phyloP scores from a whole-genome alignment of 2,797 vertebrate genomes.

The Syngnathus rostellatus region DNA sequence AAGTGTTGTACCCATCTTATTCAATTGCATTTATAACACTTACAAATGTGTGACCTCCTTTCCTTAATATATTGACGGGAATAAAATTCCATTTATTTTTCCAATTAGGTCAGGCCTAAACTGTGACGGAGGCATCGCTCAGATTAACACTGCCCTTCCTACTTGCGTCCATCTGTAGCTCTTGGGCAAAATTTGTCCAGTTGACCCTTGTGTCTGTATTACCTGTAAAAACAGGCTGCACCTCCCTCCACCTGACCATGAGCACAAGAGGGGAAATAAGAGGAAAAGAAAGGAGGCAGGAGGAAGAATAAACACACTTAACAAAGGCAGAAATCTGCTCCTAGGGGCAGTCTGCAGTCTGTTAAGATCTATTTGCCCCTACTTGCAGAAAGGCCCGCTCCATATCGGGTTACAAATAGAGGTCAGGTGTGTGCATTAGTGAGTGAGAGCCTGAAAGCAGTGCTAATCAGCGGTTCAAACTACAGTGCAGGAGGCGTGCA shows the following conservation, averaged over 20 bases:
- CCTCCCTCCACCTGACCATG: constrained; percentile 35
- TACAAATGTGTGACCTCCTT: background rate
- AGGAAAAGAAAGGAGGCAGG: constrained; percentile 20
- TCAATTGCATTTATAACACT: too few relatives aligned
- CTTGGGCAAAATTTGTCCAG: constrained; percentile 21
- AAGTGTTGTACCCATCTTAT: too few relatives aligned
- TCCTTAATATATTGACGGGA: constrained; percentile 2
- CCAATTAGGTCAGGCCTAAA: constrained; percentile 28
- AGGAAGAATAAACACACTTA: constrained; percentile 49
- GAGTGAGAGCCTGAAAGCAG: constrained; percentile 34
- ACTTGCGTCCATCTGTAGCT: constrained; percentile 7
- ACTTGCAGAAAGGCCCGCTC: constrained; percentile 47
- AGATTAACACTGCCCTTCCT: constrained; percentile 13
- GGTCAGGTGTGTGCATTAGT: constrained; percentile 49
- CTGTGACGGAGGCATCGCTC: constrained; percentile 22
- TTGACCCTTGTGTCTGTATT: constrained; percentile 8
- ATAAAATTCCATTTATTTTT: constrained; percentile 16
- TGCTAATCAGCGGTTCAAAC: constrained; percentile 42
- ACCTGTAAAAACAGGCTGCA: constrained; percentile 18
- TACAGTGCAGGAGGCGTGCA: constrained; percentile 31
- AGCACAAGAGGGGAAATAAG: constrained; percentile 20
- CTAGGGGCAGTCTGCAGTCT: constrained; percentile 49
- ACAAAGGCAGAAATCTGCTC: constrained; percentile 59
- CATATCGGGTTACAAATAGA: constrained; percentile 61
- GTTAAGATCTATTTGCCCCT: constrained; percentile 53